Conservation (phyloP, 2,888 invertebrate genomes). For the Dendrolimus pini region DNA sequence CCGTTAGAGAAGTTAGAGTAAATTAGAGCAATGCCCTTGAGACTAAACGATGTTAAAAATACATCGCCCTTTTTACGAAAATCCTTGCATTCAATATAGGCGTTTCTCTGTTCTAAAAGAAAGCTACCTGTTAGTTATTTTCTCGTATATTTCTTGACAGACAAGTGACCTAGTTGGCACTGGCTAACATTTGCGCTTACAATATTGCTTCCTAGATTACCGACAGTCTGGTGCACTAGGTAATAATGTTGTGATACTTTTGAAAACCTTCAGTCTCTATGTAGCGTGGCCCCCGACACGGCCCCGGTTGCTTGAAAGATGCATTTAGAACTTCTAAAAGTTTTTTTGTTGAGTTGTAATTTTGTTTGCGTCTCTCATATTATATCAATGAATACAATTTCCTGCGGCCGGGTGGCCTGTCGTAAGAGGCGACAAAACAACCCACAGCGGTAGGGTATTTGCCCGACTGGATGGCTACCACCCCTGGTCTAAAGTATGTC, state of each 20-base stretch:
- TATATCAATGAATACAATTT: too few species aligned
- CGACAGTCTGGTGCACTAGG: background rate
- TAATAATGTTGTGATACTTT: background rate
- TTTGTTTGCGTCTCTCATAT: too few species aligned
- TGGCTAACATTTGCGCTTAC: constrained; percentile 34
- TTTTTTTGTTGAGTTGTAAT: too few species aligned
- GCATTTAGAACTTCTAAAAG: background rate
- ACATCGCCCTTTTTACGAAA: constrained; percentile 11
- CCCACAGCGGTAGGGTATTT: too few species aligned
- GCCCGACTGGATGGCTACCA: too few species aligned
- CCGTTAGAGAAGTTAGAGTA: constrained; percentile 1
- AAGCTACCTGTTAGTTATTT: constrained; percentile 31
- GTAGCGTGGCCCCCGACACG: background rate
- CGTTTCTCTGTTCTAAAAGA: constrained; percentile 23
- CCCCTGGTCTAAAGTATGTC: too few species aligned
- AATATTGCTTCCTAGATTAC: constrained; percentile 31
- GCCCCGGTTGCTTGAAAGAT: background rate
- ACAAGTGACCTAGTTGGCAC: constrained; percentile 67
- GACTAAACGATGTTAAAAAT: constrained; percentile 1
- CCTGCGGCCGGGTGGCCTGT: too few species aligned
- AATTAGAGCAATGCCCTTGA: constrained; percentile 8
- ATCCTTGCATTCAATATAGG: constrained; percentile 17
- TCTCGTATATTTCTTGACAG: constrained; percentile 38
- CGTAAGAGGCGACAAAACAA: too few species aligned
- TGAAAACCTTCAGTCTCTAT: background rate